phyloP scores from a whole-genome alignment of 2,797 vertebrate genomes.

The Lindbergichthys nudifrons region DNA sequence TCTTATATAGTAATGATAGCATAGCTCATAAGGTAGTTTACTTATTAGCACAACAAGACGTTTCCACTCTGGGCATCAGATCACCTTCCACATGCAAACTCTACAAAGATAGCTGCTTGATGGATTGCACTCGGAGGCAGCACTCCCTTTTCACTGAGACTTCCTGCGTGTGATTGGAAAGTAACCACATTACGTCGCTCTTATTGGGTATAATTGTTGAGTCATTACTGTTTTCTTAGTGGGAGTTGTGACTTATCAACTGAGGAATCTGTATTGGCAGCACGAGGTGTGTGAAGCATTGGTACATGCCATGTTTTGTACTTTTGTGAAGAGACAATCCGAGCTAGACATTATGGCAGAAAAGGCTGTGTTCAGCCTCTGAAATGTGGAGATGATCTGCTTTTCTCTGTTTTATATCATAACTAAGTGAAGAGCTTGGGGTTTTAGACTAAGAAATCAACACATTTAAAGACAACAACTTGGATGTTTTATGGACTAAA shows the following conservation, averaged over 20 bases:
- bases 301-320: not conserved
- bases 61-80: conserved; percentile 37
- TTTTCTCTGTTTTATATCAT: no score
- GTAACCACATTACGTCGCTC: not conserved
- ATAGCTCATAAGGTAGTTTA: conserved; percentile 7
- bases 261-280: not conserved
- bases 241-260: conserved; percentile 8
- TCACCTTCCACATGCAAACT: conserved; percentile 36
- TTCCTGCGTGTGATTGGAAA: conserved; percentile 10
- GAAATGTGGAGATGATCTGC: no score
- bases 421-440: no score
- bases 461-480: no score
- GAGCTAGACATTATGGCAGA: not conserved
- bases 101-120: conserved; percentile 16
- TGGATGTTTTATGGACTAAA: no score
- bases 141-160: conserved; percentile 1
- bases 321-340: not conserved
- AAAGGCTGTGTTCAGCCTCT: no score
- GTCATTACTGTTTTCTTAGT: conserved; percentile 27
- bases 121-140: conserved; percentile 16
- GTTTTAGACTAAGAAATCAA: no score
- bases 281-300: not conserved
- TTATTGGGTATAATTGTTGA: conserved; percentile 16
- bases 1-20: conserved; percentile 22
- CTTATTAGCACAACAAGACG: not conserved